Evolutionary conservation across 2,797 vertebrate genomes (phyloP).

Genomic region (Alectoris magna): DNA sequence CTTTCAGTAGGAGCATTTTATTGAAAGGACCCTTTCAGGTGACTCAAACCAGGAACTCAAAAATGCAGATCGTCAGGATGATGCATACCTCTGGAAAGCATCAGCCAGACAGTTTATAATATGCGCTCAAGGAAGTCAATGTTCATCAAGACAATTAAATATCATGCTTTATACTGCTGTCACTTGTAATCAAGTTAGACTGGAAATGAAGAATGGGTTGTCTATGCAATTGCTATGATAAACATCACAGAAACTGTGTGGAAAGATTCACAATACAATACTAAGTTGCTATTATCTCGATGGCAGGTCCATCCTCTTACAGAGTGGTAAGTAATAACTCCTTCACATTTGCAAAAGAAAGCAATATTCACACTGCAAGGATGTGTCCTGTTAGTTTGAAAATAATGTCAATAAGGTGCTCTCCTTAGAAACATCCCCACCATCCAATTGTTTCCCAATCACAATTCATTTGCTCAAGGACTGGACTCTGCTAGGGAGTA

Average conservation of each 20-base stretch:
- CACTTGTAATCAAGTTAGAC: conserved; percentile 62
- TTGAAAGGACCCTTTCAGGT: not conserved
- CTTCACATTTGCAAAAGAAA: conserved; percentile 63
- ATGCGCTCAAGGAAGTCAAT: conserved; percentile 4
- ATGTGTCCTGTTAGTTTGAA: conserved; percentile 67
- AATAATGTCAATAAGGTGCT: conserved; percentile 61
- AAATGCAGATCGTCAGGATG: not conserved
- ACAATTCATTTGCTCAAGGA: conserved; percentile 53
- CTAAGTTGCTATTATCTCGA: conserved; percentile 54
- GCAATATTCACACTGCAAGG: conserved; percentile 41
- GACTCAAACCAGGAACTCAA: not conserved
- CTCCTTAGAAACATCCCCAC: conserved; percentile 44
- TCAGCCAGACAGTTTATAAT: not conserved
- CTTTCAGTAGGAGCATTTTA: not conserved
- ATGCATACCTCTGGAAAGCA: not conserved
- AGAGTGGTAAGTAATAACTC: conserved; percentile 50
- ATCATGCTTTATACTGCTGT: conserved; percentile 56
- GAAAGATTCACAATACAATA: conserved; percentile 34
- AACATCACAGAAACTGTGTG: conserved; percentile 14
- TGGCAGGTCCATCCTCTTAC: conserved; percentile 45
- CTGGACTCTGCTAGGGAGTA: not conserved
- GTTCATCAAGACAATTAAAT: conserved; percentile 63
- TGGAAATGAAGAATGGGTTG: conserved; percentile 60
- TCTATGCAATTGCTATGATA: conserved; percentile 47
- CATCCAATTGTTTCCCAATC: conserved; percentile 55